A percentile compares a stretch with the other conserved stretches of the same genome.
Evolutionary conservation across 2,888 invertebrate species (phyloP).

Genomic region (Plemyria rubiginata): DNA sequence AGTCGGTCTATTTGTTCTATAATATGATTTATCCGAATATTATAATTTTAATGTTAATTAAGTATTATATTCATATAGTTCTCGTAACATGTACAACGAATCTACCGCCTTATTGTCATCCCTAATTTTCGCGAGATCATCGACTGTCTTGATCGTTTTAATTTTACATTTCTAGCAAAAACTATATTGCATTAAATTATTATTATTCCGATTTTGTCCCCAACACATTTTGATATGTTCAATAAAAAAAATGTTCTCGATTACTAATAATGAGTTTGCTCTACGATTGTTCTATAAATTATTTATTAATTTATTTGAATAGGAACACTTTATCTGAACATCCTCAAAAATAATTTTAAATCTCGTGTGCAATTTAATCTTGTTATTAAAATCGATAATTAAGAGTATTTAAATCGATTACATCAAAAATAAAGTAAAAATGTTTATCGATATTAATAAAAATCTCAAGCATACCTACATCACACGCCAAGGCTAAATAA

Average conservation of each 20-base stretch:
- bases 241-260: slow-evolving; percentile 59
- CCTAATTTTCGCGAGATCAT: slow-evolving; percentile 50
- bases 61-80: slow-evolving; percentile 34
- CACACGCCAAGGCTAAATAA: slow-evolving; percentile 57
- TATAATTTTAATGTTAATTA: slow-evolving; percentile 30
- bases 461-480: slow-evolving; percentile 48
- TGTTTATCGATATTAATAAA: slow-evolving; percentile 25
- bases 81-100: slow-evolving; percentile 45
- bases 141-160: slow-evolving; percentile 42
- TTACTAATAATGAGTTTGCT: slow-evolving; percentile 59
- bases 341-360: slow-evolving; percentile 4
- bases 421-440: slow-evolving; percentile 50
- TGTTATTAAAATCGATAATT: slow-evolving; percentile 4
- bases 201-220: slow-evolving; percentile 52
- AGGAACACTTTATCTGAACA: slow-evolving; percentile 50
- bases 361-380: not conserved
- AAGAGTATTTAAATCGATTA: slow-evolving; percentile 29
- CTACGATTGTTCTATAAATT: slow-evolving; percentile 64
- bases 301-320: slow-evolving; percentile 42
- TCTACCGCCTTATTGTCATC: slow-evolving; percentile 72
- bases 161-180: slow-evolving; percentile 48
- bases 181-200: slow-evolving; percentile 44
- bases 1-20: slow-evolving; percentile 42
- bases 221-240: slow-evolving; percentile 74
- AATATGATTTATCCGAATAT: slow-evolving; percentile 27